These are phyloP conservation scores for Chromis chromis DNA, from an alignment of 2,797 vertebrate genomes.

Conservation along the genomic window DNA sequence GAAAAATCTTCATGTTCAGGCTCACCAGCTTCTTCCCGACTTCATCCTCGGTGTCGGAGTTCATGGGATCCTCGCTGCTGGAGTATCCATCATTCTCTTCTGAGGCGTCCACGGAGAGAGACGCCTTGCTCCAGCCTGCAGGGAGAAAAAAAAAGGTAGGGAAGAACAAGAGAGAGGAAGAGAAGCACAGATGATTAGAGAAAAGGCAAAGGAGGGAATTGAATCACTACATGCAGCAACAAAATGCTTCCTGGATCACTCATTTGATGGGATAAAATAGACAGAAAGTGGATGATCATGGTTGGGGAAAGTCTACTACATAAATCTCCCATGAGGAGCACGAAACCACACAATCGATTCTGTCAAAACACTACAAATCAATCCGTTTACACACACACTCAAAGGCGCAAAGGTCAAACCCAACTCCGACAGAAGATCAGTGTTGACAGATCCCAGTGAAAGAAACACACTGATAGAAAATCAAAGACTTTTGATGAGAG, in stretches of 20 bases:
- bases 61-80: slow-evolving; percentile 90
- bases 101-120: slow-evolving; percentile 88
- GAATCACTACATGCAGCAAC: slow-evolving; percentile 20
- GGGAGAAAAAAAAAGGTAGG: neutral
- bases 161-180: neutral
- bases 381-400: slow-evolving; percentile 7
- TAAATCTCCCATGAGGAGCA: slow-evolving; percentile 2
- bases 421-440: slow-evolving; percentile 12
- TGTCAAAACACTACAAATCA: neutral
- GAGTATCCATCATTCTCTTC: slow-evolving; percentile 93
- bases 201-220: neutral
- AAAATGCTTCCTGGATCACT: slow-evolving; percentile 6
- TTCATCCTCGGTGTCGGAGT: slow-evolving; percentile 92
- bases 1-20: neutral
- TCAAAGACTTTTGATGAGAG: neutral
- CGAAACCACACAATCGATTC: neutral
- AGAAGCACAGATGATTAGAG: neutral
- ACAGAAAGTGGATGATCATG: too few species aligned
- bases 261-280: neutral
- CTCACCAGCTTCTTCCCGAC: slow-evolving; percentile 89
- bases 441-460: neutral
- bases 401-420: slow-evolving; percentile 13
- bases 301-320: neutral
- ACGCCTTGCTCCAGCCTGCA: slow-evolving; percentile 90
- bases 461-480: neutral